Conservation (phyloP, 2,888 invertebrate genomes). For the Fragum whitleyi region DNA sequence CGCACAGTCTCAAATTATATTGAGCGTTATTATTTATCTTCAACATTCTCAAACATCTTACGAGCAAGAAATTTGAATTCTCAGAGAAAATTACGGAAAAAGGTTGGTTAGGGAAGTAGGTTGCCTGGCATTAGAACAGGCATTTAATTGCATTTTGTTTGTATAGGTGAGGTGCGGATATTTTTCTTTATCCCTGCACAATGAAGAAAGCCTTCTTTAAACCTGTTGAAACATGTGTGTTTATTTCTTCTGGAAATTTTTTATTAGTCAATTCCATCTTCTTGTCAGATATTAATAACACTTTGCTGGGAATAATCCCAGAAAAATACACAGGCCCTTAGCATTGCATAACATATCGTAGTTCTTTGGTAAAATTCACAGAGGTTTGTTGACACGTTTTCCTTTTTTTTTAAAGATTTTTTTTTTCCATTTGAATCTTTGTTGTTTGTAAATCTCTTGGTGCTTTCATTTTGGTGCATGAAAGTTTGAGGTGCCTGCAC, state of each 20-base stretch:
- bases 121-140: slow-evolving; percentile 42
- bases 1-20: too few species aligned
- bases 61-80: too few species aligned
- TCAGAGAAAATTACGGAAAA: background rate
- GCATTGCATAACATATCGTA: background rate
- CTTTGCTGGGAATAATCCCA: background rate
- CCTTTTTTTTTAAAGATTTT: too few species aligned
- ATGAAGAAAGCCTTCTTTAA: slow-evolving; percentile 18
- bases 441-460: too few species aligned
- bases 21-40: too few species aligned
- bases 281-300: slow-evolving; percentile 34
- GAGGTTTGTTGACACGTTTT: too few species aligned
- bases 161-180: slow-evolving; percentile 42
- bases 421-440: too few species aligned
- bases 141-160: slow-evolving; percentile 56
- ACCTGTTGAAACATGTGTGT: slow-evolving; percentile 53
- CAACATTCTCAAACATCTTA: too few species aligned
- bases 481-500: too few species aligned
- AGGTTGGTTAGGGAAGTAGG: slow-evolving; percentile 9
- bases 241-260: slow-evolving; percentile 55
- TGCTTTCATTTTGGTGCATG: too few species aligned
- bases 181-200: slow-evolving; percentile 27
- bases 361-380: too few species aligned
- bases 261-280: slow-evolving; percentile 34
- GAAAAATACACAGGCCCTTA: background rate